Base-by-base conservation (phyloP, 2,888 invertebrate species). In the Acrobasis consociella region DNA sequence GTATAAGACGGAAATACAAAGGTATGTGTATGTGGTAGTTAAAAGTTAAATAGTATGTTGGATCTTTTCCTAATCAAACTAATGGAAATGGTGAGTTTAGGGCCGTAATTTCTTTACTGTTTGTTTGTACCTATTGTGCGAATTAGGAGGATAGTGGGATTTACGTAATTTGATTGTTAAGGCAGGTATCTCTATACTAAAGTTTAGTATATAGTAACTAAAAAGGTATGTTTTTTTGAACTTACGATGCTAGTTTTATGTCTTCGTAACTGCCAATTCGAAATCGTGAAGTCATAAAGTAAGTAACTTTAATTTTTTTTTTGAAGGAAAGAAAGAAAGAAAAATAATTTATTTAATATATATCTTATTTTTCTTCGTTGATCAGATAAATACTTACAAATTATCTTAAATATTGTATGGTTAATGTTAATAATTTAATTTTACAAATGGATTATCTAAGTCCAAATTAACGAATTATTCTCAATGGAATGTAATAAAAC, bases 41-140 rank as follows among this genome's bases (percentile, higher is more conserved):
- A 89, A 88, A 89, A 88, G 88, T 89, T 88, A 87, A 90, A 88
- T 86, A 87, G 84, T 76, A 74, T 74, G 82, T 83, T 76, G 82
- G 84, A 82, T 83, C 81, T 86, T 82, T 87, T 82, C 82, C 84
- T 87, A 88, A 89, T 89, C 87, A 87, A 83, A 80, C 78, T 89
- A 87, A 89, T 88, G 87, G 86, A 86, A 82, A 83, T 79, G 72
- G 80, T 76, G 70, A 80, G 76, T 76, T 79, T 78, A 76, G 78
- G 81, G 81, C 72, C 68, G 72, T 77, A 75, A 78, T 82, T 76
- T 77, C 67, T 73, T 80, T 75, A 67, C 74, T 69, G 75, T 76
- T 72, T 72, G 71, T 68, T 42, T 60, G 39, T 60, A 10, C 0
- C 59, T 59, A 58, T 59, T 62, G 63, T 60, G 50, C 38, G 60